Conservation (phyloP, 2,113 vertebrate genomes). For the Coptodon rendalli region DNA sequence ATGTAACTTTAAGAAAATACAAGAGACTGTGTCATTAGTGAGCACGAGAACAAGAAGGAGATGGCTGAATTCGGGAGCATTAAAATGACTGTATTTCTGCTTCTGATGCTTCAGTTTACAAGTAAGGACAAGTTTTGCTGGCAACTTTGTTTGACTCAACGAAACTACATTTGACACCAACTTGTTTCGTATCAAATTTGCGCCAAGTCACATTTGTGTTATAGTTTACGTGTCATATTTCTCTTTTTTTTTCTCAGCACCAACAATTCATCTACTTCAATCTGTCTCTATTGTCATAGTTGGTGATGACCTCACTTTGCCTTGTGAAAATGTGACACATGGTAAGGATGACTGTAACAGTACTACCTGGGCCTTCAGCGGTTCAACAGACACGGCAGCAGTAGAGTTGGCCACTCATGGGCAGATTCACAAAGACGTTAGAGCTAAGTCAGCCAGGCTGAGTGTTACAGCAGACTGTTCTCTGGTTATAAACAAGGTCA, state of each 20-base stretch:
- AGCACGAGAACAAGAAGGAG: not conserved
- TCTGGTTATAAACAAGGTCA: not conserved
- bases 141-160: not conserved
- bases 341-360: not conserved
- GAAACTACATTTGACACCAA: not conserved
- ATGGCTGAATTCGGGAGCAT: not conserved
- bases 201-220: not conserved
- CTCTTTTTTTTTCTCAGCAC: not conserved
- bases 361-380: not conserved
- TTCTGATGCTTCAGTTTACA: not conserved
- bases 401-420: not conserved
- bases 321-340: not conserved
- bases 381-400: not conserved
- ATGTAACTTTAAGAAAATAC: not conserved
- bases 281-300: not conserved
- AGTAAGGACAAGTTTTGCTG: not conserved
- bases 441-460: not conserved
- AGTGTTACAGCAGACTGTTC: not conserved
- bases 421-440: not conserved
- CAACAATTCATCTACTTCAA: not conserved
- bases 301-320: not conserved
- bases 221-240: not conserved
- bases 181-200: not conserved
- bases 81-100: not conserved
- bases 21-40: not conserved